Percentiles rank a stretch among this genome's conserved stretches.
phyloP scores from a whole-genome alignment of 2,113 vertebrate genomes.

The Plestiodon gilberti region DNA sequence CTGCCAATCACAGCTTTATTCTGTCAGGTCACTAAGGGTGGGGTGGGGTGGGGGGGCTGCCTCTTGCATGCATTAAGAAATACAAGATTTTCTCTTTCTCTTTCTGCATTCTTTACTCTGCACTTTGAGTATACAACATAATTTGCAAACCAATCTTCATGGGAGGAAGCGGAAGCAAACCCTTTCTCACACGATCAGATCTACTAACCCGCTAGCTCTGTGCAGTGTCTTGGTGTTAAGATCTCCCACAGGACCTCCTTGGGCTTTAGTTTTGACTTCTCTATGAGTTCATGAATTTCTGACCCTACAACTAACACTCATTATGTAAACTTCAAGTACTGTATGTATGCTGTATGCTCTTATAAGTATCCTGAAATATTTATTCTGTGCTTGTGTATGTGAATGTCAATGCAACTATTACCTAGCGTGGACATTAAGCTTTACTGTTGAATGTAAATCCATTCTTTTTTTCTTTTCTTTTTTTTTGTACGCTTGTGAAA shows the following conservation, averaged over 20 bases:
- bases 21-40: constrained; percentile 75
- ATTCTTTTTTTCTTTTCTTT: constrained; percentile 54
- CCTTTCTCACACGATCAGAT: constrained; percentile 72
- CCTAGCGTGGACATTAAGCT: constrained; percentile 84
- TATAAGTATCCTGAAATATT: constrained; percentile 83
- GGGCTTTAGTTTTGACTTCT: constrained; percentile 78
- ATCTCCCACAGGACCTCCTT: constrained; percentile 65
- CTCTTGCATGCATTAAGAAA: constrained; percentile 82
- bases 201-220: constrained; percentile 74
- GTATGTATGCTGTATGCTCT: constrained; percentile 87
- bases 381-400: constrained; percentile 88
- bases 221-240: constrained; percentile 76
- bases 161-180: constrained; percentile 73
- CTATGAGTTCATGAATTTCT: constrained; percentile 76
- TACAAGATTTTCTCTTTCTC: constrained; percentile 66
- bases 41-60: constrained; percentile 67
- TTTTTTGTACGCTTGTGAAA: constrained; percentile 84
- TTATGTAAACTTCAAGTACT: constrained; percentile 81
- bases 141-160: constrained; percentile 68
- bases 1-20: constrained; percentile 83
- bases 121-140: constrained; percentile 78
- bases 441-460: constrained; percentile 85
- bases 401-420: constrained; percentile 85
- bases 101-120: constrained; percentile 71
- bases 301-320: constrained; percentile 74